These are phyloP conservation scores for Nycticryphes semicollaris DNA, from an alignment of 2,113 vertebrate species.

Conservation along the genomic window DNA sequence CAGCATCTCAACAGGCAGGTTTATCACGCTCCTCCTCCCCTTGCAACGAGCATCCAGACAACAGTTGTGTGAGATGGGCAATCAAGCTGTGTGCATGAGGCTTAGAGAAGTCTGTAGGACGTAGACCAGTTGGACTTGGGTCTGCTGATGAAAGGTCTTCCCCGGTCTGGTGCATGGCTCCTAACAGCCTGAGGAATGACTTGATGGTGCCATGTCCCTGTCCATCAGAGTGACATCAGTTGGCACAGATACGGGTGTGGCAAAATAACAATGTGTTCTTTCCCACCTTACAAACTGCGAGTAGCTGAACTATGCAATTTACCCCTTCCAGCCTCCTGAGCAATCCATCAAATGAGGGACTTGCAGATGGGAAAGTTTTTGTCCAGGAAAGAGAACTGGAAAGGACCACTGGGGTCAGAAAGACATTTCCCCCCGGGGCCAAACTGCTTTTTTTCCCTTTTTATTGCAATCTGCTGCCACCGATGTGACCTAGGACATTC, in stretches of 20 bases:
- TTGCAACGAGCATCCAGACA: neutral
- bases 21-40: neutral
- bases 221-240: neutral
- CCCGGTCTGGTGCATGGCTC: neutral
- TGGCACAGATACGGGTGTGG: rapidly evolving
- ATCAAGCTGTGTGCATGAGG: neutral
- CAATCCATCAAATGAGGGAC: neutral
- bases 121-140: neutral
- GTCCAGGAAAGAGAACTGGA: neutral
- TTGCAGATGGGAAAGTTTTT: neutral
- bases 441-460: neutral
- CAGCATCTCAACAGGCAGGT: neutral
- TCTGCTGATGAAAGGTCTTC: neutral
- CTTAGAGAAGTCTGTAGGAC: neutral
- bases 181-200: neutral
- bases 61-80: neutral
- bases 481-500: neutral
- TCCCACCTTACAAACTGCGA: neutral
- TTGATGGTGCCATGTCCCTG: too few species aligned
- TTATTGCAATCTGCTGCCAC: neutral
- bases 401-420: neutral
- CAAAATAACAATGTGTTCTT: neutral
- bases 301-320: neutral
- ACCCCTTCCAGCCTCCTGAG: neutral
- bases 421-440: neutral